Percentiles rank a stretch among this genome's conserved stretches.
Conservation (phyloP, 2,113 vertebrate genomes). For the Dryoscopus gambensis region DNA sequence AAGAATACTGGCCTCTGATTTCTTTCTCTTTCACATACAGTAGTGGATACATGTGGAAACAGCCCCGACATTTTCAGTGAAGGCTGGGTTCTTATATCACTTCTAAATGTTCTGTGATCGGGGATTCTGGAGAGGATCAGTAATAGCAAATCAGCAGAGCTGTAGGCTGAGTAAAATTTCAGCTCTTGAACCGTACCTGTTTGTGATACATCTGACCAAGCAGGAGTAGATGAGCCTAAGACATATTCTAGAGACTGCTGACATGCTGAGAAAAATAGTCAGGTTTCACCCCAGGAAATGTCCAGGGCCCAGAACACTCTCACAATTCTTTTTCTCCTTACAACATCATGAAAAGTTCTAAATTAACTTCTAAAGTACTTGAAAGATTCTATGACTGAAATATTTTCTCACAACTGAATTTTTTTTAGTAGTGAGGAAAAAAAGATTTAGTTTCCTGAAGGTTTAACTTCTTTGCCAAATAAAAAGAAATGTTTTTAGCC, state of each 20-base stretch:
- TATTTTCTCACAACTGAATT: background rate
- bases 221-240: background rate
- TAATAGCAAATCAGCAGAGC: background rate
- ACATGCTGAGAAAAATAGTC: background rate
- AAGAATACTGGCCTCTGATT: background rate
- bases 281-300: background rate
- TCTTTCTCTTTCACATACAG: background rate
- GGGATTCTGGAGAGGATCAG: background rate
- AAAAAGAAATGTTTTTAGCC: background rate
- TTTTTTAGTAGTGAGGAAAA: background rate
- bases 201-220: background rate
- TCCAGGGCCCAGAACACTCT: background rate
- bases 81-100: background rate
- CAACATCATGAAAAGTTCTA: background rate
- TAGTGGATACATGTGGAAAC: background rate
- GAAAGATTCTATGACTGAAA: background rate
- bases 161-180: background rate
- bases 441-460: background rate
- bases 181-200: background rate
- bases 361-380: background rate
- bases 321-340: background rate
- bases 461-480: background rate
- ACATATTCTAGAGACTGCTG: background rate
- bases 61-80: background rate
- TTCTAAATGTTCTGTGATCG: background rate